A percentile compares a stretch with the other conserved stretches of the same genome.
These are phyloP conservation scores for Hucho hucho DNA, from an alignment of 2,113 vertebrate genomes.

Conservation along the genomic window DNA sequence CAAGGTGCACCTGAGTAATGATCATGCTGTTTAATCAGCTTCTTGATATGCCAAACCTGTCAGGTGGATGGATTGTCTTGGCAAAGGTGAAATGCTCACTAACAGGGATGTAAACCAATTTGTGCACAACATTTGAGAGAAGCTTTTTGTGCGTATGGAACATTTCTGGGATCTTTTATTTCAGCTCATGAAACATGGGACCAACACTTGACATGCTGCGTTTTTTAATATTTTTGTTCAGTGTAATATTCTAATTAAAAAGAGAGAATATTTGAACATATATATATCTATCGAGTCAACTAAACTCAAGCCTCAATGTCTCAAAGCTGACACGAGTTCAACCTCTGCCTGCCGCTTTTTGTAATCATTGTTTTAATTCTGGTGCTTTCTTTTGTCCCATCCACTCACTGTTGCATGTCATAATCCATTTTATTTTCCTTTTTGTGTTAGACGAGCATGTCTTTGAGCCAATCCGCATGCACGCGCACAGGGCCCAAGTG, in stretches of 20 bases:
- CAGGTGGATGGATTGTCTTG: no score
- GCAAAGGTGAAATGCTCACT: no score
- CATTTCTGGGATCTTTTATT: no score
- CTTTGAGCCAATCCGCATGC: conserved; percentile 74
- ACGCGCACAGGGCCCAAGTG: conserved; percentile 72
- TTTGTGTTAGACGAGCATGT: conserved; percentile 80
- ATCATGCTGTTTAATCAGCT: no score
- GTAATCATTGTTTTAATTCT: conserved; percentile 46
- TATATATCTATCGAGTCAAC: background rate
- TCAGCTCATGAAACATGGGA: background rate
- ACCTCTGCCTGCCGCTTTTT: conserved; percentile 23
- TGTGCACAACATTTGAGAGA: no score
- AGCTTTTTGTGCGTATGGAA: no score
- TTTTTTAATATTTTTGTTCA: background rate
- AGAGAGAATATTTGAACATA: background rate
- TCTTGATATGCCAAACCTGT: no score
- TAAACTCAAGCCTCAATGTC: conserved; percentile 32
- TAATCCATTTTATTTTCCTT: conserved; percentile 76
- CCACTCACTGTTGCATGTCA: conserved; percentile 67
- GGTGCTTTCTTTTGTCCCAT: conserved; percentile 60
- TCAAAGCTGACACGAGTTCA: conserved; percentile 49
- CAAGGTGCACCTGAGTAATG: no score
- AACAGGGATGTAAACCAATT: no score
- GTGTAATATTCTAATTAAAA: background rate
- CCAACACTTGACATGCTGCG: no score